phyloP scores from a whole-genome alignment of 1,140 invertebrate genomes.

The Scaptomyza hsui region DNA sequence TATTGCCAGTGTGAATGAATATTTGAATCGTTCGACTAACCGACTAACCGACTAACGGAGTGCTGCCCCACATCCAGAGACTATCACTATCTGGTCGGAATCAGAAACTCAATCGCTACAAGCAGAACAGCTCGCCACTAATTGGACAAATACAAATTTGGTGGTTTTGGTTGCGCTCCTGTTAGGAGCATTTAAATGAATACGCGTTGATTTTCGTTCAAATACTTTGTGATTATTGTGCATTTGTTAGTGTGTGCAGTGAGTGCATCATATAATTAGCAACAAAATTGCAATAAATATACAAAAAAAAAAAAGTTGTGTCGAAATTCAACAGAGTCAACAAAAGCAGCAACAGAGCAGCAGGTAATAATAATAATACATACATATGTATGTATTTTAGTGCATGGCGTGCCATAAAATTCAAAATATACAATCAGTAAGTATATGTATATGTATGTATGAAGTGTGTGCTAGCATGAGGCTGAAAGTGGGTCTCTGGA shows the following conservation, averaged over 20 bases:
- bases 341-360: constrained; percentile 5
- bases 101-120: constrained; percentile 38
- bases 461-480: neutral
- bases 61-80: constrained; percentile 55
- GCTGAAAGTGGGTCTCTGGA: neutral
- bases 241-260: constrained; percentile 8
- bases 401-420: constrained; percentile 40
- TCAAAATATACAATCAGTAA: constrained; percentile 32
- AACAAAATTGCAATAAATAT: constrained; percentile 29
- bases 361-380: constrained; percentile 43
- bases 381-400: constrained; percentile 29
- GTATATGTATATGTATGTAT: neutral
- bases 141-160: constrained; percentile 49
- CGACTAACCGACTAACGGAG: constrained; percentile 31
- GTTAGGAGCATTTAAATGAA: constrained; percentile 27
- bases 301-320: neutral
- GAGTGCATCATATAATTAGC: constrained; percentile 44
- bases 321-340: constrained; percentile 15
- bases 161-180: constrained; percentile 11
- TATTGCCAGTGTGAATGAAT: neutral
- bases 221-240: constrained; percentile 55
- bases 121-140: constrained; percentile 45
- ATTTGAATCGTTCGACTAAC: constrained; percentile 6
- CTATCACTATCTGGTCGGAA: constrained; percentile 53
- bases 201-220: constrained; percentile 50